Percentiles rank a stretch among this genome's conserved stretches.
Evolutionary conservation across 2,797 vertebrate species (phyloP).

Genomic region (Dendrocincla fuliginosa): DNA sequence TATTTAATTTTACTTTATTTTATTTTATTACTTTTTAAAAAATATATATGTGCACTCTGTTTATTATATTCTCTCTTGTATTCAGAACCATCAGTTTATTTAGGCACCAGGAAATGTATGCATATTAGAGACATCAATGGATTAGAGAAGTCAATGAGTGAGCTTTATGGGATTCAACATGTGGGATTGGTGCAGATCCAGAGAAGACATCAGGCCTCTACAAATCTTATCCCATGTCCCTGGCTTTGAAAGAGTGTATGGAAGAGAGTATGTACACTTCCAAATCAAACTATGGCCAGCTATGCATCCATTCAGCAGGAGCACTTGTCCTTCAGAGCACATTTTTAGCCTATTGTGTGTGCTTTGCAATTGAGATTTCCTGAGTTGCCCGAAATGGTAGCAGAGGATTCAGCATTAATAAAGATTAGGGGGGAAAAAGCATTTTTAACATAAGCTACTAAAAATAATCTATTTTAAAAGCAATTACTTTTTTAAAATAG

Average conservation of each 20-base stretch:
- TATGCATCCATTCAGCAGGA: not conserved
- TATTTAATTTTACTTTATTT: not conserved
- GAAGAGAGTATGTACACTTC: not conserved
- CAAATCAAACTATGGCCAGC: not conserved
- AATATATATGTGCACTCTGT: not conserved
- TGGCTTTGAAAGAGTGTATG: not conserved
- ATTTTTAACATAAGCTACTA: not conserved
- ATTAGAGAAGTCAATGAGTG: not conserved
- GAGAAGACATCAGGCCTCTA: not conserved
- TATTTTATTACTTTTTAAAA: not conserved
- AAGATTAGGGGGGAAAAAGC: fast-evolving
- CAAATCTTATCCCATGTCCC: not conserved
- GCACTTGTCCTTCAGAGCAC: not conserved
- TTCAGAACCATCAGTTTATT: not conserved
- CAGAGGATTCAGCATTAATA: not conserved
- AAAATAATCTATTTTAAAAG: not conserved
- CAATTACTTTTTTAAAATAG: fast-evolving
- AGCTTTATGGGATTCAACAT: not conserved
- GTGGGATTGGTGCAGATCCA: not conserved
- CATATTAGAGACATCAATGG: not conserved
- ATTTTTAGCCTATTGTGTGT: not conserved
- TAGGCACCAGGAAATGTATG: not conserved
- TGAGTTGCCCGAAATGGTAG: not conserved
- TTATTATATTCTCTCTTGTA: not conserved
- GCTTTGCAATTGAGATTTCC: not conserved